Evolutionary conservation across 2,888 invertebrate genomes (phyloP).

Genomic region (Boloria selene): DNA sequence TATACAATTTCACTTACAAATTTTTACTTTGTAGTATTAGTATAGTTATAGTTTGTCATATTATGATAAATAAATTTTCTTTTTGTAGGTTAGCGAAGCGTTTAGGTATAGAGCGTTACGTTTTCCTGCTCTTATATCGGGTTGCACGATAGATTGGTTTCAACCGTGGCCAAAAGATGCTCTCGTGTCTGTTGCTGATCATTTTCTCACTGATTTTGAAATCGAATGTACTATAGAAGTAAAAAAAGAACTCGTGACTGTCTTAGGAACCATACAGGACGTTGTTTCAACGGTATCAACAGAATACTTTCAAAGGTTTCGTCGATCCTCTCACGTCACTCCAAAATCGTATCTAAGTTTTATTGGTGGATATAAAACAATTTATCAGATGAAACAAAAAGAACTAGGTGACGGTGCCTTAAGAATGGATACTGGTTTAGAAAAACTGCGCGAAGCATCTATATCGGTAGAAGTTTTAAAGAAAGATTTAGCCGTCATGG

Average conservation of each 20-base stretch:
- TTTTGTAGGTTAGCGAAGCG: slow-evolving; percentile 93
- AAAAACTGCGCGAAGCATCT: slow-evolving; percentile 97
- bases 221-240: slow-evolving; percentile 93
- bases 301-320: slow-evolving; percentile 95
- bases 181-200: slow-evolving; percentile 94
- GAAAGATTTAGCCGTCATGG: slow-evolving; percentile 96
- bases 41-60: neutral
- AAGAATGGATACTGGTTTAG: slow-evolving; percentile 97
- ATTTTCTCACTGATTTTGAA: slow-evolving; percentile 93
- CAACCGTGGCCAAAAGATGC: slow-evolving; percentile 99
- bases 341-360: slow-evolving; percentile 98
- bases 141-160: slow-evolving; percentile 99
- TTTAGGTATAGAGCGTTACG: slow-evolving; percentile 94
- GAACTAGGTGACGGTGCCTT: slow-evolving; percentile 94
- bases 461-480: slow-evolving; percentile 95
- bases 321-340: slow-evolving; percentile 97
- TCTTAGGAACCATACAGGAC: slow-evolving; percentile 96
- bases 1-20: too few species aligned
- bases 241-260: slow-evolving; percentile 92
- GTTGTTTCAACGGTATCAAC: slow-evolving; percentile 92
- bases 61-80: slow-evolving; percentile 1
- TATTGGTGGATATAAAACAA: slow-evolving; percentile 96
- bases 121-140: slow-evolving; percentile 97
- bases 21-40: neutral
- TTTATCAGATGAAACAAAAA: slow-evolving; percentile 93